Conservation (phyloP, 2,888 invertebrate species). For the Apodemia mormo region DNA sequence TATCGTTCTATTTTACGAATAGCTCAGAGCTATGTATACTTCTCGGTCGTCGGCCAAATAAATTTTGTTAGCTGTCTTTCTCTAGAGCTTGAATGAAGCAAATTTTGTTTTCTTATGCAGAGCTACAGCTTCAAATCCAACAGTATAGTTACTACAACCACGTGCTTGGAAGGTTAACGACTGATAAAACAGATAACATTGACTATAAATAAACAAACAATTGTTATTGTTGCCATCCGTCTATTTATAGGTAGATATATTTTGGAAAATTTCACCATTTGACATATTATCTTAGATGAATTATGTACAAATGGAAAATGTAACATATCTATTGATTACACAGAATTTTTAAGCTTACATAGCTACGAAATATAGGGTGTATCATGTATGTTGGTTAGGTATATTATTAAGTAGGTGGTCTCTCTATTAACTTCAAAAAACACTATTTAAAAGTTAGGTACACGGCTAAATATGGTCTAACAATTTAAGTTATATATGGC, state of each 20-base stretch:
- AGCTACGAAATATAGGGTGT: not conserved
- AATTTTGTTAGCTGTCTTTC: slow-evolving; percentile 80
- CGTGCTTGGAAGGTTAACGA: slow-evolving; percentile 75
- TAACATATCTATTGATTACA: too few relatives aligned
- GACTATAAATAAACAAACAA: slow-evolving; percentile 70
- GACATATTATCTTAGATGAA: not conserved
- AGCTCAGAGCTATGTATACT: slow-evolving; percentile 81
- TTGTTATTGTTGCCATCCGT: slow-evolving; percentile 24
- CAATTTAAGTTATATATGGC: not conserved
- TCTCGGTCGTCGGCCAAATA: slow-evolving; percentile 79
- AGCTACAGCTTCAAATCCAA: slow-evolving; percentile 81
- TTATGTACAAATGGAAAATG: not conserved
- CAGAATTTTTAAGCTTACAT: not conserved
- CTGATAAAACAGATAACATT: slow-evolving; percentile 74
- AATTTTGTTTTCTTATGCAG: slow-evolving; percentile 76
- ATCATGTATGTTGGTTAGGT: not conserved
- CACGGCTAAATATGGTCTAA: too few relatives aligned
- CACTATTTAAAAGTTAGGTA: too few relatives aligned
- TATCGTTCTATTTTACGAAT: slow-evolving; percentile 80
- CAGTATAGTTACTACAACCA: slow-evolving; percentile 73
- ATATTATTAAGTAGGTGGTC: not conserved
- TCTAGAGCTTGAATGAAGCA: slow-evolving; percentile 79
- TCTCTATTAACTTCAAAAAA: too few relatives aligned
- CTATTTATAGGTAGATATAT: not conserved
- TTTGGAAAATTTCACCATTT: not conserved